A percentile compares a stretch with the other conserved stretches of the same genome.
Evolutionary conservation across 2,113 vertebrate genomes (phyloP).

Genomic region (Plecturocebus donacophilus): DNA sequence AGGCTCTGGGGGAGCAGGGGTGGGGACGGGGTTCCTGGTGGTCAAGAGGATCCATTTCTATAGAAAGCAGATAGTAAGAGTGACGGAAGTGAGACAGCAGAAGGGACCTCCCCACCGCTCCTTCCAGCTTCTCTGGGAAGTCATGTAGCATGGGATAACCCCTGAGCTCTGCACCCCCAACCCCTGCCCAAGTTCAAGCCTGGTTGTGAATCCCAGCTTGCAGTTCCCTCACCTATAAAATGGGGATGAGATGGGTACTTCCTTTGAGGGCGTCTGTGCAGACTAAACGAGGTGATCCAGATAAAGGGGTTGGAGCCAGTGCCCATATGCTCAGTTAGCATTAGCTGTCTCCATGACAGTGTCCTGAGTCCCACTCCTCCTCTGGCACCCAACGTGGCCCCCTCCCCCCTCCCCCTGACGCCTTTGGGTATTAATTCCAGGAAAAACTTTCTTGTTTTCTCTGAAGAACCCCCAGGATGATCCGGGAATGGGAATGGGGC

Average conservation of each 20-base stretch:
- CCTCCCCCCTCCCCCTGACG: background rate
- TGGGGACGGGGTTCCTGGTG: background rate
- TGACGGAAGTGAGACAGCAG: background rate
- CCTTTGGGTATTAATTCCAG: slow-evolving; percentile 32
- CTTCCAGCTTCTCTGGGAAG: background rate
- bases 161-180: background rate
- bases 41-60: background rate
- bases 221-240: background rate
- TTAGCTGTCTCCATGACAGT: accelerated
- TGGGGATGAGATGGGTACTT: background rate
- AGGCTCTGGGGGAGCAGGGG: background rate
- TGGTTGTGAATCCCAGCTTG: background rate
- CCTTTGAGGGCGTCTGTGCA: background rate
- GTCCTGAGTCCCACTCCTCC: background rate
- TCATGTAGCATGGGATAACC: background rate
- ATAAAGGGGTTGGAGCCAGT: background rate
- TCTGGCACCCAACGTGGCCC: background rate
- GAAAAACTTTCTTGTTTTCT: slow-evolving; percentile 44
- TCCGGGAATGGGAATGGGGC: slow-evolving; percentile 62
- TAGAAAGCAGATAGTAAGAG: background rate
- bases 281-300: background rate
- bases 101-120: background rate
- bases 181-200: background rate
- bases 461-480: slow-evolving; percentile 70
- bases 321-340: accelerated